These are phyloP conservation scores for zebrafish (Danio rerio) DNA, from an alignment of 2,113 vertebrate species.

Conservation along the genomic window DNA sequence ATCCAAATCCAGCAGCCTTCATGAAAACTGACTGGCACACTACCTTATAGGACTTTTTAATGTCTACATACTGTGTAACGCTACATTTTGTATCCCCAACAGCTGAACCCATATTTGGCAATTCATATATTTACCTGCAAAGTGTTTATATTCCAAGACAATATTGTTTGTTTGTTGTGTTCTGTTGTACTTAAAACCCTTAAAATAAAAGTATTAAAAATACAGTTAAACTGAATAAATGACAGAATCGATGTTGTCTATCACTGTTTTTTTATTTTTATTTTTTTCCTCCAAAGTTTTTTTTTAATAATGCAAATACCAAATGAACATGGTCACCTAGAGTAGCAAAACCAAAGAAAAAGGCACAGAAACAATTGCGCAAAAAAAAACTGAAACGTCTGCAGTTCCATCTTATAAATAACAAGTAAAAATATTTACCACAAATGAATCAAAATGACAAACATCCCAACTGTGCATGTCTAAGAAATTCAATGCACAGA, in stretches of 20 bases:
- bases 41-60: no score
- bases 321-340: slow-evolving; percentile 32
- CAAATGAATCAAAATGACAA: neutral
- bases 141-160: no score
- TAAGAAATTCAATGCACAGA: neutral
- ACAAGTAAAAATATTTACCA: slow-evolving; percentile 27
- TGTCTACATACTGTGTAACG: no score
- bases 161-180: no score
- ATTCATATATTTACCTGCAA: no score
- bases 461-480: slow-evolving; percentile 10
- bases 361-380: neutral
- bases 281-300: slow-evolving; percentile 52
- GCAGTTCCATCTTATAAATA: slow-evolving; percentile 56
- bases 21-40: no score
- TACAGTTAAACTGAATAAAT: neutral
- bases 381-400: slow-evolving; percentile 1
- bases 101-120: no score
- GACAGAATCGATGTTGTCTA: slow-evolving; percentile 3
- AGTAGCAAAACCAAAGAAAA: slow-evolving; percentile 1
- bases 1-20: no score
- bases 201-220: no score
- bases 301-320: slow-evolving; percentile 41
- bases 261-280: slow-evolving; percentile 54
- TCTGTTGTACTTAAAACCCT: no score
- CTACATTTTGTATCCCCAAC: no score